Percentiles rank a stretch among this genome's conserved stretches.
These are phyloP conservation scores for Drosophila rhopaloa DNA, from an alignment of 1,140 invertebrate species.

Conservation along the genomic window DNA sequence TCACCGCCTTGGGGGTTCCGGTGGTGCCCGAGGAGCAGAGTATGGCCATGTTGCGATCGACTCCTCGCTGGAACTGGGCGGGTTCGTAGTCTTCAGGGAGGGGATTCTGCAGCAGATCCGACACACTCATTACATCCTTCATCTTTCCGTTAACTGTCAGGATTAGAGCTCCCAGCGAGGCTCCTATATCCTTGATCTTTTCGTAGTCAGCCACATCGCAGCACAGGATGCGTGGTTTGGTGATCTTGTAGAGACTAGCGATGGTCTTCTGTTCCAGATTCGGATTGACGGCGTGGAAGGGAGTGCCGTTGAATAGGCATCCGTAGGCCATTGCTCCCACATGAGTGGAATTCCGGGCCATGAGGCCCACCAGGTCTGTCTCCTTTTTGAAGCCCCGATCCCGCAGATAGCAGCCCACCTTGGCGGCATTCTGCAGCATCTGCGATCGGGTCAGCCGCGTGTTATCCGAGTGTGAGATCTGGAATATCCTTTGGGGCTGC, in stretches of 20 bases:
- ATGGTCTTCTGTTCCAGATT: slow-evolving; percentile 66
- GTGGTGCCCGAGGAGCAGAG: slow-evolving; percentile 90
- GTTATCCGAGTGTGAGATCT: slow-evolving; percentile 71
- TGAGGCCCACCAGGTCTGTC: slow-evolving; percentile 68
- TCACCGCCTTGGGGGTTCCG: slow-evolving; percentile 91
- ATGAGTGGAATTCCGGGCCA: slow-evolving; percentile 66
- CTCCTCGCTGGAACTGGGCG: slow-evolving; percentile 45
- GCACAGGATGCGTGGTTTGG: slow-evolving; percentile 72
- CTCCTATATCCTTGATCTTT: slow-evolving; percentile 45
- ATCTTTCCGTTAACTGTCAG: slow-evolving; percentile 57
- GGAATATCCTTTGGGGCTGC: slow-evolving; percentile 62
- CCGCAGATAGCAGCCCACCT: slow-evolving; percentile 55
- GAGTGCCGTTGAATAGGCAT: slow-evolving; percentile 75
- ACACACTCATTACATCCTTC: slow-evolving; percentile 38
- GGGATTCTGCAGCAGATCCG: slow-evolving; percentile 55
- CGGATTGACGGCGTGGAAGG: slow-evolving; percentile 72
- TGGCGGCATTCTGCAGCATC: slow-evolving; percentile 59
- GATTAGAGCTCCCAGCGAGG: slow-evolving; percentile 37
- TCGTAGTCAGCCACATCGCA: slow-evolving; percentile 69
- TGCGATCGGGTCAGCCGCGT: slow-evolving; percentile 65
- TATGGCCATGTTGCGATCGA: slow-evolving; percentile 78
- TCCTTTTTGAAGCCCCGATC: slow-evolving; percentile 41
- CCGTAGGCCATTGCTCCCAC: slow-evolving; percentile 69
- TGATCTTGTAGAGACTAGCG: slow-evolving; percentile 59
- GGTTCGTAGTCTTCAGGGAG: slow-evolving; percentile 55